Evolutionary conservation across 2,113 vertebrate genomes (phyloP), one percentile per base, ranked within the genome.

Genomic region (Gopherus evgoodei): DNA sequence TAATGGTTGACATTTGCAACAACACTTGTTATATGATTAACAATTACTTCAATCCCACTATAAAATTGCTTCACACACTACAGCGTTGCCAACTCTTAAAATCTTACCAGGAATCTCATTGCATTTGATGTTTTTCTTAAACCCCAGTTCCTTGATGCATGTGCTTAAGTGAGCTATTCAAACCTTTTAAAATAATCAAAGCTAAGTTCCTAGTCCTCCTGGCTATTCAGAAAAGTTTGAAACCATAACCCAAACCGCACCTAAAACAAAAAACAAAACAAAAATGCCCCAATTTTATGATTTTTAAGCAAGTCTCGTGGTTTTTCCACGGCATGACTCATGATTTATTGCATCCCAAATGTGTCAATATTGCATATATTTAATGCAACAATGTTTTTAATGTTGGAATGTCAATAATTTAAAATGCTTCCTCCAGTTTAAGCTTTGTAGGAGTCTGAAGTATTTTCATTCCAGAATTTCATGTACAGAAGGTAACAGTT

Each of bases 351-450:
- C 91, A 91, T 84, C 95, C 95, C 93, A 0, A 1, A 95, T 80
- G 96, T 42, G 38, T 38, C 90, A 88, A 87, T 93, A 91, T 86
- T 87, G 94, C 88, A 76, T 94, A 95, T 94, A 94, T 96, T 97
- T 95, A 93, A 94, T 90, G 87, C 13, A 93, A 88, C 88, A 90
- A 94, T 96, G 91, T 96, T 94, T 95, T 95, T 53, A 93, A 83
- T 91, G 80, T n/a, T 88, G 52, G 94, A 91, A 78, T 83, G 96
- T 96, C 95, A 96, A 96, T 97, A 97, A 85, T 1, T 44, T 25
- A 1, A 86, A 90, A 96, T 95, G 91, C 87, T 89, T 8, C 84
- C 8, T 59, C 88, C 88, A 87, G 49, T 27, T 94, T 50, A 76
- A 87, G 91, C 29, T 47, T 80, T 25, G 42, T 76, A 44, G 38